Evolutionary conservation across 2,888 invertebrate species (phyloP), one percentile per base, ranked within the genome.

Genomic region (Drosophila dives): DNA sequence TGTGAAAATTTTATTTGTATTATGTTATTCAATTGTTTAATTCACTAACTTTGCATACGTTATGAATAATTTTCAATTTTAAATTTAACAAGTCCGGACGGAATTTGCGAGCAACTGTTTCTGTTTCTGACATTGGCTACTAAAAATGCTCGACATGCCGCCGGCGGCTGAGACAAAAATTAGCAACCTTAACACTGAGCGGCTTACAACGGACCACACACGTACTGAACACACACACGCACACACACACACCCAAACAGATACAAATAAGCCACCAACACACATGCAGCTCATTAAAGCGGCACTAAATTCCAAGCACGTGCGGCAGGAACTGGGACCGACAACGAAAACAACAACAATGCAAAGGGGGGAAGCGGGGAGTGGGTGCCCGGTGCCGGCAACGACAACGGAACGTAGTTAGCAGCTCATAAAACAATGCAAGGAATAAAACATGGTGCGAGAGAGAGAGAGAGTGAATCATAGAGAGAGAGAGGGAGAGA

Each of bases 391-490:
- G 67, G 62, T 55, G 53, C 56, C 8, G 53, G 73, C 45, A 69
- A 49, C 76, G 72, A 75, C 71, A 80, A 75, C 75, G 80, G 74
- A 80, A 85, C 71, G 90, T 90, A 86, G 85, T 86, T 86, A 86
- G 85, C 90, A 86, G 85, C 85, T 86, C 90, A 90, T 86, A 90
- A 90, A 90, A 84, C 86, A 86, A 84, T 76, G 84, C 77, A 79
- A 65, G 64, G 40, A 50, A 58, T 38, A 68, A 51, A 60, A 29
- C 17, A 77, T 45, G 48, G n/a, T 54, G 17, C 17, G n/a, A 33
- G 29, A 12, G 45, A n/a, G n/a, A 10, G 15, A 40, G n/a, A 67
- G 42, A 48, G 58, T 40, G 64, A 48, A 59, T 36, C 15, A 74
- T 48, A 51, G 40, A 32, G 42, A 32, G 42, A 51, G n/a, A 6